Conservation (phyloP, 2,888 invertebrate species). For the Agriopis marginaria region DNA sequence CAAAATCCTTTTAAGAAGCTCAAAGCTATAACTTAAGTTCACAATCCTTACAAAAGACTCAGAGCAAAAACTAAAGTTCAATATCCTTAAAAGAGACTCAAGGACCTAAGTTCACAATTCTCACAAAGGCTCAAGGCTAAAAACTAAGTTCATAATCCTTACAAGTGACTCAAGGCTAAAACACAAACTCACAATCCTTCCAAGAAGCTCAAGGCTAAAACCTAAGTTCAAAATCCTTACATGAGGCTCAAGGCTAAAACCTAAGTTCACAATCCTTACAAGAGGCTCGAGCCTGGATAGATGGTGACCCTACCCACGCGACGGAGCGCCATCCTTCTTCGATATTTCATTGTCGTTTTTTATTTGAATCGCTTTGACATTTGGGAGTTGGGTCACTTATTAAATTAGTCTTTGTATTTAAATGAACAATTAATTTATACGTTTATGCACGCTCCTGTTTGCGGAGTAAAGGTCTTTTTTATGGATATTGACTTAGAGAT, state of each 20-base stretch:
- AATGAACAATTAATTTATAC: constrained; percentile 81
- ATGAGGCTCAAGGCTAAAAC: neutral
- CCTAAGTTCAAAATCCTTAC: neutral
- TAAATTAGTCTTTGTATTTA: constrained; percentile 86
- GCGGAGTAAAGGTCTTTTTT: constrained; percentile 28
- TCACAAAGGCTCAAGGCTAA: neutral
- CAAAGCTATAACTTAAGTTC: neutral
- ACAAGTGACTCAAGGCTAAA: no score
- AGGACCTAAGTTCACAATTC: no score
- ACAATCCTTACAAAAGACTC: neutral
- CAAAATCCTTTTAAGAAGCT: neutral
- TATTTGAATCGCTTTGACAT: constrained; percentile 81
- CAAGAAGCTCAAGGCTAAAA: neutral
- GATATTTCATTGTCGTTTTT: constrained; percentile 75
- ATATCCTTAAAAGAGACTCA: no score
- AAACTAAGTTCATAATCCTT: neutral
- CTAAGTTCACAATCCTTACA: neutral
- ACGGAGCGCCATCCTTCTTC: constrained; percentile 75
- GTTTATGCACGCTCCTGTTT: constrained; percentile 63
- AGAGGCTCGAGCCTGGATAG: neutral
- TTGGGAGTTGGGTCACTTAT: constrained; percentile 82
- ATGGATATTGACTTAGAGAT: constrained; percentile 23
- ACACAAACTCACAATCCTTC: no score
- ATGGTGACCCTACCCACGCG: constrained; percentile 37
- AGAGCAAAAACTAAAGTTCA: no score